phyloP scores from a whole-genome alignment of 2,797 vertebrate species.

The Acanthopagrus latus region DNA sequence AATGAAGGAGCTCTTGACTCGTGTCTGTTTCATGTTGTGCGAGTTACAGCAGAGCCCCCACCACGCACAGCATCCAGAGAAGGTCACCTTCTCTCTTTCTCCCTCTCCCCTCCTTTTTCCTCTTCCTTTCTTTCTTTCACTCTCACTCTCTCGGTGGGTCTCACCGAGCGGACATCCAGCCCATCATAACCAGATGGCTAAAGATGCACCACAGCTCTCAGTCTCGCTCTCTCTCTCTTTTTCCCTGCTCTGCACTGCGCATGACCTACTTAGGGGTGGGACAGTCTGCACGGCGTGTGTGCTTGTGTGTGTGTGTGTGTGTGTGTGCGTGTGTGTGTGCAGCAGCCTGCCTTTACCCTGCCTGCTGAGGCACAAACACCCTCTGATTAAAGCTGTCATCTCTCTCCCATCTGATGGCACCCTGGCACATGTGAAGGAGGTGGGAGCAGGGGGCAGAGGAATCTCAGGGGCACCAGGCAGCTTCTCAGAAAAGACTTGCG shows the following conservation, averaged over 20 bases:
- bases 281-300: constrained; percentile 60
- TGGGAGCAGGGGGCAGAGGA: constrained; percentile 37
- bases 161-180: constrained; percentile 87
- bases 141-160: constrained; percentile 75
- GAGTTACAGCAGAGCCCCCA: constrained; percentile 20
- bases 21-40: constrained; percentile 37
- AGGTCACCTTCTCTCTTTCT: constrained; percentile 85
- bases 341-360: constrained; percentile 82
- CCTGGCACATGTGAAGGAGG: constrained; percentile 64
- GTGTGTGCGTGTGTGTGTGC: constrained; percentile 23
- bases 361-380: constrained; percentile 76
- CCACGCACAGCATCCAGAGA: constrained; percentile 44
- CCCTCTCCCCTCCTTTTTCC: constrained; percentile 3
- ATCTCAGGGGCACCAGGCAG: constrained; percentile 37
- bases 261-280: constrained; percentile 91
- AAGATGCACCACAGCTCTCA: constrained; percentile 79
- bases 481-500: constrained; percentile 18
- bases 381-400: constrained; percentile 86
- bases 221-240: constrained; percentile 16
- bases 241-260: constrained; percentile 77
- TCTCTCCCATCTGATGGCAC: constrained; percentile 69
- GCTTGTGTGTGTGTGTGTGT: constrained; percentile 31
- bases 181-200: constrained; percentile 91
- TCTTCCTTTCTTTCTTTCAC: constrained; percentile 16
- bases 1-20: constrained; percentile 44